A percentile compares a stretch with the other conserved stretches of the same genome.
phyloP scores from a whole-genome alignment of 2,888 invertebrate species.

The Orthonychiurus folsomi region DNA sequence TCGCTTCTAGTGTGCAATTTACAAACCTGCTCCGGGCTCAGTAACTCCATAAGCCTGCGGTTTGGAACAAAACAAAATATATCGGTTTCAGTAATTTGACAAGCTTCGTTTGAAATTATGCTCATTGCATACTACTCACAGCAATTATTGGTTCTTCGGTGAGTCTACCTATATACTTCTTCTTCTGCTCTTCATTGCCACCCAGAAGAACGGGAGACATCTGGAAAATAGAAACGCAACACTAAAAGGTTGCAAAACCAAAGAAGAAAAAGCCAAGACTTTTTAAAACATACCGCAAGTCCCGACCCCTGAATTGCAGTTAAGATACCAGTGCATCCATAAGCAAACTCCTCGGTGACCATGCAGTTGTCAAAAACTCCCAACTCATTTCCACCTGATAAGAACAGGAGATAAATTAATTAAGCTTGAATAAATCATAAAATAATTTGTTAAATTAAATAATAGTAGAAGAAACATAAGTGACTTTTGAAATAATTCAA shows the following conservation, averaged over 20 bases:
- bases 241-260: neutral
- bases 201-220: constrained; percentile 33
- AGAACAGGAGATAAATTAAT: neutral
- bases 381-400: constrained; percentile 65
- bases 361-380: constrained; percentile 69
- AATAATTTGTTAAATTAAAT: too few relatives aligned
- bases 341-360: constrained; percentile 80
- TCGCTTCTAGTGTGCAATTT: too few relatives aligned
- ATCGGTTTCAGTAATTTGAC: too few relatives aligned
- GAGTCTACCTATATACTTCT: constrained; percentile 38
- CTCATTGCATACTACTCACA: constrained; percentile 23
- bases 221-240: neutral
- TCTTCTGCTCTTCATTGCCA: constrained; percentile 39
- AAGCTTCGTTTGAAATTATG: neutral
- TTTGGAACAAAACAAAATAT: too few relatives aligned
- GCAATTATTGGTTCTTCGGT: constrained; percentile 37
- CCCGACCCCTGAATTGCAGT: constrained; percentile 43
- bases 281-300: constrained; percentile 19
- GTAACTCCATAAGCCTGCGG: constrained; percentile 90
- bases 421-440: too few relatives aligned
- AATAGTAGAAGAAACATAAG: too few relatives aligned
- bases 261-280: too few relatives aligned
- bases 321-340: constrained; percentile 84
- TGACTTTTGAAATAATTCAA: too few relatives aligned
- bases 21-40: constrained; percentile 92